Base-by-base conservation (phyloP, 2,888 invertebrate genomes). In the Spodoptera exigua region DNA sequence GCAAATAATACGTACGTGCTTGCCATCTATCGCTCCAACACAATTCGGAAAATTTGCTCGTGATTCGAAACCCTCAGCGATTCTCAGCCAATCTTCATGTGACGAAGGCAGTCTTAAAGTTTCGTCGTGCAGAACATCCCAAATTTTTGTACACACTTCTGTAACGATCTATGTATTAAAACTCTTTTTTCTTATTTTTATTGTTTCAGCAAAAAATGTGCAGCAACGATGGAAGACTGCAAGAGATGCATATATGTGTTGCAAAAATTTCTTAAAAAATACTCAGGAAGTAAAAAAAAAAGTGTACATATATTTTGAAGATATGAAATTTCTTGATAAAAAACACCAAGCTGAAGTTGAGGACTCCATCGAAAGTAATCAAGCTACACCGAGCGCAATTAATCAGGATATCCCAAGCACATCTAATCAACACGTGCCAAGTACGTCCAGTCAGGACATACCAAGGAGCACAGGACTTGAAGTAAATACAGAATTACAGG, bases 91-190 rank as follows among this genome's bases (percentile, higher is more conserved):
- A 40, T 52, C 59, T 57, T 70, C 57, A 47, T 56, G 58, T 52
- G 69, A 56, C 48, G 51, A 55, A 52, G 65, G 61, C 43, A 61
- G 54, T 45, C 44, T 55, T 51, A 64, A 60, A 62, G 53, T 46
- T 65, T 70, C 70, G 57, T 70, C 68, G 59, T 68, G 70, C 55
- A 68, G 68, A 41, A 57, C 59, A 56, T 57, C 48, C 54, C 62
- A 59, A 59, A 63, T 63, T 59, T 58, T 53, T 53, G 51, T 60
- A 58, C 68, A 75, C 49, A 75, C 74, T 73, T 75, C 74, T 63
- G 53, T 60, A 51, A 75, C 61, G 59, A 75, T 73, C 55, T 70
- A 51, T 51, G 57, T 61, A 57, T 61, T 57, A 61, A 57, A 12
- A 55, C 55, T 39, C 47, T 45, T 56, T 61, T 57, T 61, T 61